Evolutionary conservation across 2,888 invertebrate genomes (phyloP).

Genomic region (Thumatha senex): DNA sequence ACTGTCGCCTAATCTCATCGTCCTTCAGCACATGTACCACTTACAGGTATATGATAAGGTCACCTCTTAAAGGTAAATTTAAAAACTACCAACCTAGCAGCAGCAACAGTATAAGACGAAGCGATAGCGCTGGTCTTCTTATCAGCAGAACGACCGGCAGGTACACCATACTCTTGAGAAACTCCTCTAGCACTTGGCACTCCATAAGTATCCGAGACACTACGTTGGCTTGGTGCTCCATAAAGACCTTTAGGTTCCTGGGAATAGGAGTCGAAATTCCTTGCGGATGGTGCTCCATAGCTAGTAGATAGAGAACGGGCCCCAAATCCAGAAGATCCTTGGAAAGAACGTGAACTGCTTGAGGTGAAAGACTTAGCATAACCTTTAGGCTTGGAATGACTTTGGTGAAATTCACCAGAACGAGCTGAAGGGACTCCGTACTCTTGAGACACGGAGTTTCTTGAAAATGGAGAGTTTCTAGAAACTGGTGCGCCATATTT

Average conservation of each 20-base stretch:
- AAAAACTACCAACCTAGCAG: slow-evolving; percentile 38
- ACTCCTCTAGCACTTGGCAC: slow-evolving; percentile 59
- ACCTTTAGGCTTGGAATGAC: slow-evolving; percentile 53
- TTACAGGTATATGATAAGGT: too few relatives aligned
- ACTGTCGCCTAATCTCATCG: too few relatives aligned
- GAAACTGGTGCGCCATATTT: slow-evolving; percentile 47
- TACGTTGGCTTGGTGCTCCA: slow-evolving; percentile 51
- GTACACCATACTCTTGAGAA: slow-evolving; percentile 77
- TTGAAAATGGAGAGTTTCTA: slow-evolving; percentile 33
- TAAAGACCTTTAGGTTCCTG: slow-evolving; percentile 20
- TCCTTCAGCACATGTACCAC: too few relatives aligned
- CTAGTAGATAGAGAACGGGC: slow-evolving; percentile 24
- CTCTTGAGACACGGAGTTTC: slow-evolving; percentile 44
- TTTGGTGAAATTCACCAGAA: slow-evolving; percentile 36
- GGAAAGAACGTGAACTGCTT: slow-evolving; percentile 21
- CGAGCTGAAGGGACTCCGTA: slow-evolving; percentile 51
- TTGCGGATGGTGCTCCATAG: slow-evolving; percentile 22
- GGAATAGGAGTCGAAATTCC: slow-evolving; percentile 26
- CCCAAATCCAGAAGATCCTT: slow-evolving; percentile 41
- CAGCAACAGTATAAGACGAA: slow-evolving; percentile 56
- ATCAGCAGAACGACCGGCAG: slow-evolving; percentile 47
- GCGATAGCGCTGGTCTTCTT: slow-evolving; percentile 63
- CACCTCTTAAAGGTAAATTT: too few relatives aligned
- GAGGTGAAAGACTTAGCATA: slow-evolving; percentile 41
- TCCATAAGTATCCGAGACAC: slow-evolving; percentile 56